phyloP scores from a whole-genome alignment of 2,797 vertebrate genomes.

The Epinephelus awoara region DNA sequence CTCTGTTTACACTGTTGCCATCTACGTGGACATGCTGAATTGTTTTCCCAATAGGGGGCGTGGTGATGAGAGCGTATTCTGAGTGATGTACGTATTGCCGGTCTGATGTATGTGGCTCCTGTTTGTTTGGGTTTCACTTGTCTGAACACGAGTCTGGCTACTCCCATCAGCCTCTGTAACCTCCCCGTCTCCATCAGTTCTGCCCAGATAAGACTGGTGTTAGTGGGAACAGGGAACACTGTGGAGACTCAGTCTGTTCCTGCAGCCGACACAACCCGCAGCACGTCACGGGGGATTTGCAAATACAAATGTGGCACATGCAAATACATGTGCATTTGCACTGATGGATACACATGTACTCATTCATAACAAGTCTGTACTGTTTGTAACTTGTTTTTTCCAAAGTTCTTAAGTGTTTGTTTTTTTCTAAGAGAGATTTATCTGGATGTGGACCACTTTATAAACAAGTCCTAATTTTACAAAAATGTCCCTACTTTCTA shows the following conservation, averaged over 20 bases:
- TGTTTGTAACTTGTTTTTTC: too few species aligned
- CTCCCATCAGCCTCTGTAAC: conserved; percentile 35
- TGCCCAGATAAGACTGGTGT: not conserved
- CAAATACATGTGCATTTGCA: conserved; percentile 20
- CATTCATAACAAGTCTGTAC: not conserved
- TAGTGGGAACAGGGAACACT: conserved; percentile 26
- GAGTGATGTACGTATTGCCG: too few species aligned
- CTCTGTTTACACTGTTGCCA: too few species aligned
- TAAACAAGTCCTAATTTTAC: too few species aligned
- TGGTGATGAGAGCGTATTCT: too few species aligned
- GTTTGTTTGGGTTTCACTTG: not conserved
- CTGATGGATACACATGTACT: not conserved
- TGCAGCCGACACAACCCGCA: conserved; percentile 5
- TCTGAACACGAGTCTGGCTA: conserved; percentile 32
- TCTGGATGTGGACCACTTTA: not conserved
- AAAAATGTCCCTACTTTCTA: not conserved
- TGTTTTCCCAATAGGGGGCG: too few species aligned
- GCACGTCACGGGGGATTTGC: not conserved
- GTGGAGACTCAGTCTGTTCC: not conserved
- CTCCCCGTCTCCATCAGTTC: conserved; percentile 30
- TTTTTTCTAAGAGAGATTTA: too few species aligned
- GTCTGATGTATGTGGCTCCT: too few species aligned
- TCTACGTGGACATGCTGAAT: too few species aligned
- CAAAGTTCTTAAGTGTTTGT: too few species aligned
- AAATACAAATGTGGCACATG: conserved; percentile 24